Conservation (phyloP, 2,888 invertebrate genomes). For the Drosophila silvestris region DNA sequence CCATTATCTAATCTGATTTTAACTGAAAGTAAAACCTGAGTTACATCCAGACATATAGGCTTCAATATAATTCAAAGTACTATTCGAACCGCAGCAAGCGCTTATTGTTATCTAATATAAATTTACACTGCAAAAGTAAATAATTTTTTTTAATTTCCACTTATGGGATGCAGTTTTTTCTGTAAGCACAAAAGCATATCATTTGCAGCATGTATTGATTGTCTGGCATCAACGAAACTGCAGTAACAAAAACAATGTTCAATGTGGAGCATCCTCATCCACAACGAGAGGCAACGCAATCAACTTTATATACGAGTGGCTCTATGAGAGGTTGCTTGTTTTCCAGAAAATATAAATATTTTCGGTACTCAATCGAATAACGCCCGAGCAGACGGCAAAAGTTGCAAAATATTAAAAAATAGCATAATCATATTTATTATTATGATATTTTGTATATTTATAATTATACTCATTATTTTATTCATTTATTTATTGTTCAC, state of each 20-base stretch:
- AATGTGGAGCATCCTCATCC: not conserved
- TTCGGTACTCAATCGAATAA: not conserved
- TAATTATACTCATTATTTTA: not conserved
- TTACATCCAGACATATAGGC: not conserved
- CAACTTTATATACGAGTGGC: not conserved
- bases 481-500: not conserved
- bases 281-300: conserved; percentile 7
- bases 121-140: not conserved
- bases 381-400: not conserved
- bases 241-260: not conserved
- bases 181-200: not conserved
- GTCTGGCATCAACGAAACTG: not conserved
- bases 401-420: not conserved
- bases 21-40: not conserved
- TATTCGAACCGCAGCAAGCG: not conserved
- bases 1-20: not conserved
- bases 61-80: not conserved
- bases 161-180: not conserved
- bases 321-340: not conserved
- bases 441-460: not conserved
- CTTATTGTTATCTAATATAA: not conserved
- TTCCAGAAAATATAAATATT: not conserved
- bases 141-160: not conserved
- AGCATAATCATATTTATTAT: not conserved
- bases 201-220: not conserved